Base-by-base conservation (phyloP, 1,140 invertebrate species). In the Theocolax elegans region DNA sequence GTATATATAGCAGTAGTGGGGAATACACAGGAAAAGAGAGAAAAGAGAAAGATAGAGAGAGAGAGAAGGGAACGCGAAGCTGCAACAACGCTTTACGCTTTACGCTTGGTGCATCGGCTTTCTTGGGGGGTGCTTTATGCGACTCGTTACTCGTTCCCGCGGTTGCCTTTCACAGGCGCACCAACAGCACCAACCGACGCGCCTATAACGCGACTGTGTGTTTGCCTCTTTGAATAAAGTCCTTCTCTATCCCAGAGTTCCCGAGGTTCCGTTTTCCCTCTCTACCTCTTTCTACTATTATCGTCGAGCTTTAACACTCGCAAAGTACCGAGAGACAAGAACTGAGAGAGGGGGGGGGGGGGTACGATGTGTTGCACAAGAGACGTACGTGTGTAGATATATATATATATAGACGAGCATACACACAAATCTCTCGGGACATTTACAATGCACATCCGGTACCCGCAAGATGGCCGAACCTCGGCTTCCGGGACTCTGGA, bases 381-480 rank as follows among this genome's bases (percentile, higher is more conserved):
- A n/a, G 23, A 35, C 23, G n/a, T 19, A 17, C 35, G 10, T 9
- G 17, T 1, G 6, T 23, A 35, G 4, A 35, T 6, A 35, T 4
- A 35, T 35, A 35, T 4, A 35, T 4, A 6, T 10, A 35, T 35
- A 35, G 31, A 27, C 25, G n/a, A n/a, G 29, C 71, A 63, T 67
- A 63, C 35, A 49, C 54, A 73, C 71, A 75, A 72, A 75, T 75
- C 67, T 75, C 65, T 49, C 21, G 64, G 73, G 74, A 75, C 74
- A 73, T 75, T 75, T 75, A 75, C 67, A 68, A 75, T 71, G 71
- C 64, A 75, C 74, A 58, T 75, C 71, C 74, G 71, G 71, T 17
- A 25, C 73, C 66, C 19, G 71, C 74, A 75, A 73, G 74, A 75
- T 75, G 74, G 74, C 74, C 74, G 67, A 49, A 68, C 71, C 29